These are phyloP conservation scores for Huso huso DNA, from an alignment of 2,797 vertebrate species.

Conservation along the genomic window DNA sequence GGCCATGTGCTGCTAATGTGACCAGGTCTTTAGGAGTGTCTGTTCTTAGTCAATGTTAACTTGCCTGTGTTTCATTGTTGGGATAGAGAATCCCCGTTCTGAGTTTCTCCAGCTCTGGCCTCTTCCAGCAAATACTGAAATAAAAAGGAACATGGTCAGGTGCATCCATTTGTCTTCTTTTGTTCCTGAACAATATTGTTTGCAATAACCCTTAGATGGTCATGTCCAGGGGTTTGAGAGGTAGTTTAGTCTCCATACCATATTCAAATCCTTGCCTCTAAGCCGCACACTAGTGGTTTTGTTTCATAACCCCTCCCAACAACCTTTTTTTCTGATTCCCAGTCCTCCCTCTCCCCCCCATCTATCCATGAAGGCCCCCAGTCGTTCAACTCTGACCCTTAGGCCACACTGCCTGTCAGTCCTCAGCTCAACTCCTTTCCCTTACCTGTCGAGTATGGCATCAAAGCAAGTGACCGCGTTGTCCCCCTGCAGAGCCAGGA, in stretches of 20 bases:
- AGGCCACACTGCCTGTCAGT: background rate
- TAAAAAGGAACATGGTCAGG: no score
- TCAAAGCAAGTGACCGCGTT: conserved; percentile 33
- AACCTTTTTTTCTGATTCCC: no score
- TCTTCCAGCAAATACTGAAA: conserved; percentile 38
- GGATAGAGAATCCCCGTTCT: conserved; percentile 40
- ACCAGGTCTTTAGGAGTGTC: background rate
- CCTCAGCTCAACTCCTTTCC: background rate
- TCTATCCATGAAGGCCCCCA: background rate
- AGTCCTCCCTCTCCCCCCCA: no score
- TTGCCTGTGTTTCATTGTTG: conserved; percentile 46
- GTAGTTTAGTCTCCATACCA: no score
- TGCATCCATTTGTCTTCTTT: no score
- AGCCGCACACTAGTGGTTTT: no score
- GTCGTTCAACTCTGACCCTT: background rate
- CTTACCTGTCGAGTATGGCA: conserved; percentile 47
- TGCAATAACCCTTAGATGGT: no score
- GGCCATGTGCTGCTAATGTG: no score
- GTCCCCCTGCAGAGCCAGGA: conserved; percentile 47
- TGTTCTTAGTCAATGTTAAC: conserved; percentile 18
- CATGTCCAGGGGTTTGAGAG: no score
- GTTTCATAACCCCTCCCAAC: no score
- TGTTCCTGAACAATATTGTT: no score
- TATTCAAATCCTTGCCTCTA: no score
- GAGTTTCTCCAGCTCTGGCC: conserved; percentile 26